Percentiles rank a stretch among this genome's conserved stretches.
Conservation (phyloP, 2,797 vertebrate genomes). For the Ctenosaura bakeri region DNA sequence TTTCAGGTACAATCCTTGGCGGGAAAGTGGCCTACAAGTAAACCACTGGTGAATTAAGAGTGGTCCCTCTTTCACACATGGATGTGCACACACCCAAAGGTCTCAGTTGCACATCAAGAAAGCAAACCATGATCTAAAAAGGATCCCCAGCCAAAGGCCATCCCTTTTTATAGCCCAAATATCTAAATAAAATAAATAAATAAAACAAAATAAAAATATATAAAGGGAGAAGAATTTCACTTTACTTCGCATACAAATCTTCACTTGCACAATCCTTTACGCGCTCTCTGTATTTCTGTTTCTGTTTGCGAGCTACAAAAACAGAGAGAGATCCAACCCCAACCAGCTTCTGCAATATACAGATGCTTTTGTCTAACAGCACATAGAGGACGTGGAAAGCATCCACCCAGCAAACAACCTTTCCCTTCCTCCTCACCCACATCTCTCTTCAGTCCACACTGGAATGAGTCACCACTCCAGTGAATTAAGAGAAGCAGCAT, state of each 20-base stretch:
- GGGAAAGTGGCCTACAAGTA: background rate
- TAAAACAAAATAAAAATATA: background rate
- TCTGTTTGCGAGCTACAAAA: background rate
- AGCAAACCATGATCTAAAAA: background rate
- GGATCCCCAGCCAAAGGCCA: background rate
- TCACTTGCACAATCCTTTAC: background rate
- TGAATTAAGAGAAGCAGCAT: background rate
- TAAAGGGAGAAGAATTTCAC: background rate
- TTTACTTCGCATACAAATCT: fast-evolving
- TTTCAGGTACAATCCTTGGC: background rate
- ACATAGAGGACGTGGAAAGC: constrained; percentile 5
- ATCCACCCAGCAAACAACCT: background rate
- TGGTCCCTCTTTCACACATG: too few species aligned
- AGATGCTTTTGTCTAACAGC: background rate
- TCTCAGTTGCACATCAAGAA: background rate
- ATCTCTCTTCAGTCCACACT: background rate
- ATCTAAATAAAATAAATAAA: background rate
- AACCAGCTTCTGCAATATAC: background rate
- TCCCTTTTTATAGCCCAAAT: background rate
- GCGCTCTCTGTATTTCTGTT: background rate
- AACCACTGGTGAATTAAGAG: background rate
- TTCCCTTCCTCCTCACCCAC: background rate
- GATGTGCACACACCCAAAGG: background rate
- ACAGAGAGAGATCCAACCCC: too few species aligned
- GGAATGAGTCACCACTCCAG: constrained; percentile 17